These are phyloP conservation scores for Cryptocheilus praepositus DNA, from an alignment of 2,888 invertebrate species.

Conservation along the genomic window DNA sequence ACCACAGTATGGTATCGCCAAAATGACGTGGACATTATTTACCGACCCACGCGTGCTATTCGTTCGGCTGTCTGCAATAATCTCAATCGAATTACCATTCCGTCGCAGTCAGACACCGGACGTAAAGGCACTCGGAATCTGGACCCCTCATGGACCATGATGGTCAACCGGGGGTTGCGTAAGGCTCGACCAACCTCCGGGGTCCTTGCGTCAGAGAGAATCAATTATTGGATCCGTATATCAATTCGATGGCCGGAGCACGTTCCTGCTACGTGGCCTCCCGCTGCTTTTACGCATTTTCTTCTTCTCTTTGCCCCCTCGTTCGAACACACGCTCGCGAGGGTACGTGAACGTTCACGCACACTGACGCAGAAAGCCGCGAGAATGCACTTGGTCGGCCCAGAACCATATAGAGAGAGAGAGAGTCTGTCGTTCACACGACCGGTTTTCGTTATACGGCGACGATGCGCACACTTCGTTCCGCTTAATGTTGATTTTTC, in stretches of 20 bases:
- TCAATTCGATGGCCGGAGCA: slow-evolving; percentile 66
- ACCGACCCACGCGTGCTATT: too few relatives aligned
- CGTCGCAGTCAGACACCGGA: too few relatives aligned
- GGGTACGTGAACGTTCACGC: slow-evolving; percentile 20
- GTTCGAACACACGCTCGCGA: slow-evolving; percentile 34
- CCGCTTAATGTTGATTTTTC: slow-evolving; percentile 57
- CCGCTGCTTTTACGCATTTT: slow-evolving; percentile 67
- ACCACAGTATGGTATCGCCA: too few relatives aligned
- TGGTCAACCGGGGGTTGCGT: slow-evolving; percentile 53
- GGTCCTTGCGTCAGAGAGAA: slow-evolving; percentile 61
- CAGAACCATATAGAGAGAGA: slow-evolving; percentile 45
- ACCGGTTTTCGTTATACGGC: slow-evolving; percentile 46
- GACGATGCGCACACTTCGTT: slow-evolving; percentile 24
- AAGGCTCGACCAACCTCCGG: slow-evolving; percentile 57
- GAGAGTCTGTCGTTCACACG: slow-evolving; percentile 19
- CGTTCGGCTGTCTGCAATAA: too few relatives aligned
- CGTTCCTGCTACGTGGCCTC: slow-evolving; percentile 61
- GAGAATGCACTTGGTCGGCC: slow-evolving; percentile 32
- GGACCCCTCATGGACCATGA: too few relatives aligned
- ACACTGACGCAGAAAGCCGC: slow-evolving; percentile 21
- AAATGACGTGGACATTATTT: too few relatives aligned
- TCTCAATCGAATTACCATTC: too few relatives aligned
- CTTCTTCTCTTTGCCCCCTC: slow-evolving; percentile 34
- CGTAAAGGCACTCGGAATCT: too few relatives aligned
- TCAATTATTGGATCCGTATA: slow-evolving; percentile 70